A percentile compares a stretch with the other conserved stretches of the same genome.
Conservation (phyloP, 2,113 vertebrate species). For the Parotia lawesii region DNA sequence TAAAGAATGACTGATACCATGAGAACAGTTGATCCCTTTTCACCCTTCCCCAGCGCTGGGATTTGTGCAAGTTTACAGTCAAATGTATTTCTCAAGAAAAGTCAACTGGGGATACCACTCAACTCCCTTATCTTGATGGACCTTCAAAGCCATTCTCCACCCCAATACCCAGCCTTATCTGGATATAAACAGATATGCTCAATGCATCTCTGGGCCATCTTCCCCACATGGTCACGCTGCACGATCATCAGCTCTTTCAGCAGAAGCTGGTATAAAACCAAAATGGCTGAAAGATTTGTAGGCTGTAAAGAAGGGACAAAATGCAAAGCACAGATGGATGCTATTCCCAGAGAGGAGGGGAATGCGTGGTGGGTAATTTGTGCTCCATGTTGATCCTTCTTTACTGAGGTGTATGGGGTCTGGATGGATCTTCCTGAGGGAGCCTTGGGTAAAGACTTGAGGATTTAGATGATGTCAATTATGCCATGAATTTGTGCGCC, state of each 20-base stretch:
- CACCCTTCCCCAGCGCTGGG: not conserved
- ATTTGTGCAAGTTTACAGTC: not conserved
- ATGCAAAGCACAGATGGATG: not conserved
- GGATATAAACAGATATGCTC: not conserved
- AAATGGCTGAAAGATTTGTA: not conserved
- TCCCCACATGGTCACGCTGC: not conserved
- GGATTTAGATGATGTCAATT: not conserved
- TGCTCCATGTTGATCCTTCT: not conserved
- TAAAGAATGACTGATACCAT: not conserved
- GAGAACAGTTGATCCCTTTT: conserved; percentile 37
- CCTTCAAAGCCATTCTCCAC: not conserved
- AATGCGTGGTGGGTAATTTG: fast-evolving
- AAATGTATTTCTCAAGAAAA: conserved; percentile 26
- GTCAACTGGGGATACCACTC: not conserved
- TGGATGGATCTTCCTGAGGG: not conserved
- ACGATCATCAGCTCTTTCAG: not conserved
- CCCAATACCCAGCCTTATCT: not conserved
- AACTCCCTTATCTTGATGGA: not conserved
- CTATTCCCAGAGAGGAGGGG: not conserved
- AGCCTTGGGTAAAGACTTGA: not conserved
- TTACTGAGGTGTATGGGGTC: not conserved
- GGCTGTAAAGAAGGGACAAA: not conserved
- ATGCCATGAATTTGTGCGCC: not conserved
- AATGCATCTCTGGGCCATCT: not conserved
- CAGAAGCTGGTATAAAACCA: not conserved